Conservation (phyloP, 2,113 vertebrate species). For the Corythoichthys haematopterus region DNA sequence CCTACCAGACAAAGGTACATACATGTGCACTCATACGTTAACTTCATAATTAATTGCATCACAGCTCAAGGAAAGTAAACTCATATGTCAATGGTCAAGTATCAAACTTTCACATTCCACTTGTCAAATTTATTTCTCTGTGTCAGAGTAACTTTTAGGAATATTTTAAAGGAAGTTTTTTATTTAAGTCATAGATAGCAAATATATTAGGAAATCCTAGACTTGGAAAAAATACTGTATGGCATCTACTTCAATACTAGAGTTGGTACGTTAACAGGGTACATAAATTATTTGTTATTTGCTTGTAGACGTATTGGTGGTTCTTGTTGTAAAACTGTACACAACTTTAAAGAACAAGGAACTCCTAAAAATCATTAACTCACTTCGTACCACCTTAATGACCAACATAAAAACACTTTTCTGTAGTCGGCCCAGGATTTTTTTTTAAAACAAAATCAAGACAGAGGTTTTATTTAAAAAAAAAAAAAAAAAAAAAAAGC, state of each 20-base stretch:
- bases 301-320: too few relatives aligned
- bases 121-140: background rate
- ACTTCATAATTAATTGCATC: background rate
- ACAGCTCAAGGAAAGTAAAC: background rate
- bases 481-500: too few relatives aligned
- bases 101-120: background rate
- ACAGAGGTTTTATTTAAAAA: too few relatives aligned
- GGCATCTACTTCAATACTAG: background rate
- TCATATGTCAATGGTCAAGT: background rate
- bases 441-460: too few relatives aligned
- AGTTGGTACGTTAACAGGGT: too few relatives aligned
- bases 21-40: background rate
- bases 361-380: too few relatives aligned
- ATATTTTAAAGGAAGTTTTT: background rate
- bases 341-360: too few relatives aligned
- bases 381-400: too few relatives aligned
- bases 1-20: conserved; percentile 83
- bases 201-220: background rate
- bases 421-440: too few relatives aligned
- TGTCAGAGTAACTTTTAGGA: background rate
- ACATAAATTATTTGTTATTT: too few relatives aligned
- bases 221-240: background rate
- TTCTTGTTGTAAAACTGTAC: too few relatives aligned
- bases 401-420: too few relatives aligned
- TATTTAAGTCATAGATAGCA: background rate